Evolutionary conservation across 2,113 vertebrate species (phyloP), one percentile per base, ranked within the genome.

Genomic region (Vireo altiloquus): DNA sequence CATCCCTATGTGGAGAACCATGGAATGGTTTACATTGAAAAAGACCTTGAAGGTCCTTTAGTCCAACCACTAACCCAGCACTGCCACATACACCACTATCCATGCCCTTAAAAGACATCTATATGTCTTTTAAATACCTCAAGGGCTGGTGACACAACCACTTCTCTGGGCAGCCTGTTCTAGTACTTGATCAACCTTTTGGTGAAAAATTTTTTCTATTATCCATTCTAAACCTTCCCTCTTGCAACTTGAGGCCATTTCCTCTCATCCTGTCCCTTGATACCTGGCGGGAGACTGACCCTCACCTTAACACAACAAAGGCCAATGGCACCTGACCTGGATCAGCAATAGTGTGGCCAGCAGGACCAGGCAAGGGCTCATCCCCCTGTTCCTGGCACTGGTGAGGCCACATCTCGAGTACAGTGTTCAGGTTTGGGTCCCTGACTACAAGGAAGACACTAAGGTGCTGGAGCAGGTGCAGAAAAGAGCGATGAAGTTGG

Each of bases 401-500:
- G 33, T n/a, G 40, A 23, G n/a, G n/a, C 28, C 49, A 46, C 40
- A 39, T 7, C 59, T 47, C 23, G 23, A 47, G 28, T 8, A 13
- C 28, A 23, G 28, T 15, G 28, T 1, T 53, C 39, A 63, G 33
- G 9, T 63, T 33, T 64, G 50, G 15, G 39, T n/a, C 40, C 15
- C 23, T 28, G n/a, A n/a, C 23, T 39, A 23, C 18, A 39, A 21
- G 11, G 72, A 54, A 18, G 24, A 14, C 15, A 23, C 1, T 23
- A 13, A n/a, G 19, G 40, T 12, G 18, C 59, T 64, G 40, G 19
- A 56, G 50, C 28, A 47, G 23, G 7, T 23, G 15, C n/a, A 56
- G n/a, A n/a, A n/a, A 54, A 39, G 28, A 47, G n/a, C 0, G 0
- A 24, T 20, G 15, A 24, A 23, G n/a, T 8, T 40, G 50, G 23